Percentiles rank a stretch among this genome's conserved stretches.
Conservation (phyloP, 2,888 invertebrate genomes). For the Ganaspis brasiliensis region DNA sequence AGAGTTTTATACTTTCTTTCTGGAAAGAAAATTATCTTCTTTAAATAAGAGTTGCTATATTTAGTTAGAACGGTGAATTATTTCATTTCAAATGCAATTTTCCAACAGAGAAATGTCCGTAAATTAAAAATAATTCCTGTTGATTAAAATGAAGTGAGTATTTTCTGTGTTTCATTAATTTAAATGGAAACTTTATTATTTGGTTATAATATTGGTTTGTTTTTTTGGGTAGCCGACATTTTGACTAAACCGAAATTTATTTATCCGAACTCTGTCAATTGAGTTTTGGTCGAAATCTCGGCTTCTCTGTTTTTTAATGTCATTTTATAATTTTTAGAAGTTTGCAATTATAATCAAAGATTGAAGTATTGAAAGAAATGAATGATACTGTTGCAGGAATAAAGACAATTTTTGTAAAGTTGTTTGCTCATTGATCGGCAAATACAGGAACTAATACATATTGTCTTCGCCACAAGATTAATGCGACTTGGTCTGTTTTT, state of each 20-base stretch:
- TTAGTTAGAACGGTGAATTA: constrained; percentile 44
- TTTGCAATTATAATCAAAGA: too few species aligned
- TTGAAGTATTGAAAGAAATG: constrained; percentile 52
- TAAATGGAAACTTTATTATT: too few species aligned
- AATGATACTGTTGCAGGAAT: constrained; percentile 47
- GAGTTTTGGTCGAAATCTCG: too few species aligned
- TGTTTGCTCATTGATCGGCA: not conserved
- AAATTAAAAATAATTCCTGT: constrained; percentile 45
- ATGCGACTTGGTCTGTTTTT: constrained; percentile 13
- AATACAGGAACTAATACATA: constrained; percentile 10
- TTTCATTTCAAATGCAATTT: constrained; percentile 1
- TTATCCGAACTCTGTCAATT: too few species aligned
- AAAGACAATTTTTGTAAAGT: not conserved
- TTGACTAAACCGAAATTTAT: too few species aligned
- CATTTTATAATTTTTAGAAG: too few species aligned
- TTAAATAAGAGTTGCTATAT: constrained; percentile 55
- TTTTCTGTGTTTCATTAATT: too few species aligned
- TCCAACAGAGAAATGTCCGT: constrained; percentile 45
- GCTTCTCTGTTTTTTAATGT: too few species aligned
- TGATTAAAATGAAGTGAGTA: too few species aligned
- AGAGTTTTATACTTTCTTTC: constrained; percentile 1
- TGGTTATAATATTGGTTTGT: too few species aligned
- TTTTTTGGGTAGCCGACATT: too few species aligned
- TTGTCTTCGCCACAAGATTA: constrained; percentile 23
- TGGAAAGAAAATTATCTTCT: constrained; percentile 53